phyloP scores from a whole-genome alignment of 2,888 invertebrate species.

The Perizoma flavofasciatum region DNA sequence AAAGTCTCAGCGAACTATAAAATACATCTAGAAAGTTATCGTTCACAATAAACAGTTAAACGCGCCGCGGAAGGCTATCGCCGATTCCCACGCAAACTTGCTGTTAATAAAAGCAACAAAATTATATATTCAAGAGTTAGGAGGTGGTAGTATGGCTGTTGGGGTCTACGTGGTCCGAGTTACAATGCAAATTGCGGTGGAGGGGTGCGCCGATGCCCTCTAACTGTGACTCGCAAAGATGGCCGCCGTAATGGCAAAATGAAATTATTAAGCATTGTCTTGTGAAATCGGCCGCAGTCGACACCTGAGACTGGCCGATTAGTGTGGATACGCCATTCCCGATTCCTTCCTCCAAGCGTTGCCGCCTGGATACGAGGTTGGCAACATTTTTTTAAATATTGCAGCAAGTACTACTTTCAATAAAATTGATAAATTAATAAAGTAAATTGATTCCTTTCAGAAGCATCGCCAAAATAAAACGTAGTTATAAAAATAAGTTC shows the following conservation, averaged over 20 bases:
- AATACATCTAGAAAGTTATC: conserved; percentile 82
- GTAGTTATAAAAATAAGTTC: background rate
- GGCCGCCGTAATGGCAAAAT: conserved; percentile 83
- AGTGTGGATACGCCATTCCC: conserved; percentile 62
- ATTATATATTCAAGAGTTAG: conserved; percentile 84
- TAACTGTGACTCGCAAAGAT: conserved; percentile 83
- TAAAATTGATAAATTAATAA: too few species aligned
- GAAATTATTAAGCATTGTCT: conserved; percentile 85
- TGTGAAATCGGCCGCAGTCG: conserved; percentile 83
- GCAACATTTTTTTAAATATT: background rate
- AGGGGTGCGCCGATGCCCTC: conserved; percentile 82
- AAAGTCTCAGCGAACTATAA: conserved; percentile 75
- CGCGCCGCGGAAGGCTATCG: conserved; percentile 79
- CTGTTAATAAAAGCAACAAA: conserved; percentile 83
- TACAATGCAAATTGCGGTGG: conserved; percentile 83
- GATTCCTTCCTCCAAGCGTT: background rate
- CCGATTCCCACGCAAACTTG: conserved; percentile 83
- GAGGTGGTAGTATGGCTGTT: conserved; percentile 81
- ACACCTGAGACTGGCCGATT: conserved; percentile 78
- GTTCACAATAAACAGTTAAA: conserved; percentile 73
- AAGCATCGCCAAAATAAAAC: too few species aligned
- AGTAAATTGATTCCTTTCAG: too few species aligned
- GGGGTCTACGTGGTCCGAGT: conserved; percentile 82
- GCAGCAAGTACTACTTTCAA: too few species aligned
- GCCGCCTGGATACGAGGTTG: background rate